Percentiles rank a stretch among this genome's conserved stretches.
Conservation (phyloP, 2,113 vertebrate genomes). For the Mystacornis crossleyi region DNA sequence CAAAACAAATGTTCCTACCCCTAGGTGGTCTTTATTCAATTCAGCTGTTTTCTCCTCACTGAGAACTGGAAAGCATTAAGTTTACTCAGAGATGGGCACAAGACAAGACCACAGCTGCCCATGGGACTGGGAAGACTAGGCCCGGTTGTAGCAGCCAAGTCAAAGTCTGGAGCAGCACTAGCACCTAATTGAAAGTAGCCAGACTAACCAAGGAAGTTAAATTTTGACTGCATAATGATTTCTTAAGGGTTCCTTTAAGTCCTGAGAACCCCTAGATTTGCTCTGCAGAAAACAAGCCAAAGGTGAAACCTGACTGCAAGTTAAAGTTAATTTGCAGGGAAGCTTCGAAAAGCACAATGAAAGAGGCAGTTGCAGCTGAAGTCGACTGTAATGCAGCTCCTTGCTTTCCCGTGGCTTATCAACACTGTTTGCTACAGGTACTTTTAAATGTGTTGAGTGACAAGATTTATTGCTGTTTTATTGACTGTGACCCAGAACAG, state of each 20-base stretch:
- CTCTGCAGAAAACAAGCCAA: neutral
- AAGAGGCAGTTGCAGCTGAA: neutral
- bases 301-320: neutral
- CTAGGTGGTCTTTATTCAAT: neutral
- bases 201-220: neutral
- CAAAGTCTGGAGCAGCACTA: neutral
- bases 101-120: neutral
- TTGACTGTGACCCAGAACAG: neutral
- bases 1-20: neutral
- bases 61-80: neutral
- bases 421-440: neutral
- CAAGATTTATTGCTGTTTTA: neutral
- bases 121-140: neutral
- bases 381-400: neutral
- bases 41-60: neutral
- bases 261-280: neutral
- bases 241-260: neutral
- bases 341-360: neutral
- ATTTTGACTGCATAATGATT: neutral
- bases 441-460: neutral
- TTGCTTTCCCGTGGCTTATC: neutral
- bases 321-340: neutral
- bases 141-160: neutral
- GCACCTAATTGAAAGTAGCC: neutral
- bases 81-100: neutral